Evolutionary conservation across 2,888 invertebrate genomes (phyloP).

Genomic region (Orthosia cruda): DNA sequence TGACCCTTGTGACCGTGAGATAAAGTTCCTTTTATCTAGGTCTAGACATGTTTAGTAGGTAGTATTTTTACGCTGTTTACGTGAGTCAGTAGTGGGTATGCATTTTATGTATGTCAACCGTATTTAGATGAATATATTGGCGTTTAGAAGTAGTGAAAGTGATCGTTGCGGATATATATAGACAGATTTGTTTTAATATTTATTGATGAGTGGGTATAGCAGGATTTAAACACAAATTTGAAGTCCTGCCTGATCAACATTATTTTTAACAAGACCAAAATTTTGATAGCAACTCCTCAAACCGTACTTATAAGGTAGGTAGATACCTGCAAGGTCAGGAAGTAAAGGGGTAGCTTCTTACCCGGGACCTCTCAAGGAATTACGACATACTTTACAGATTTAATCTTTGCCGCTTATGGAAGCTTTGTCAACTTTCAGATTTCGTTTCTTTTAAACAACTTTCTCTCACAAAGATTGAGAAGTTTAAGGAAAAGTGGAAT

Average conservation of each 20-base stretch:
- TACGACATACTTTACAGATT: conserved; percentile 16
- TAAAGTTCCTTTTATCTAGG: conserved; percentile 62
- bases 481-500: conserved; percentile 41
- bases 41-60: conserved; percentile 40
- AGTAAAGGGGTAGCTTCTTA: neutral
- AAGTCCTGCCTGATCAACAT: too few relatives aligned
- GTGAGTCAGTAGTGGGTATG: conserved; percentile 56
- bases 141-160: conserved; percentile 52
- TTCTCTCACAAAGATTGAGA: conserved; percentile 51
- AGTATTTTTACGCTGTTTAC: conserved; percentile 67
- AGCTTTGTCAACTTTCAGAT: conserved; percentile 38
- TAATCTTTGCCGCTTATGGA: conserved; percentile 24
- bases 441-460: conserved; percentile 39
- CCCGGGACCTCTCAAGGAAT: neutral
- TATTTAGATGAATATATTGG: conserved; percentile 31
- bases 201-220: neutral
- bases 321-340: neutral
- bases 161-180: conserved; percentile 16
- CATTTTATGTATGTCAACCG: conserved; percentile 61
- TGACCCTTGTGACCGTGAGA: conserved; percentile 58
- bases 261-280: neutral
- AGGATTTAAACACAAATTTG: neutral
- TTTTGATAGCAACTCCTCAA: neutral
- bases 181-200: conserved; percentile 7
- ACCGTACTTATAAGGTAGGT: neutral